Percentiles rank a stretch among this genome's conserved stretches.
phyloP scores from a whole-genome alignment of 1,140 invertebrate genomes.

The Macrobrachium rosenbergii region DNA sequence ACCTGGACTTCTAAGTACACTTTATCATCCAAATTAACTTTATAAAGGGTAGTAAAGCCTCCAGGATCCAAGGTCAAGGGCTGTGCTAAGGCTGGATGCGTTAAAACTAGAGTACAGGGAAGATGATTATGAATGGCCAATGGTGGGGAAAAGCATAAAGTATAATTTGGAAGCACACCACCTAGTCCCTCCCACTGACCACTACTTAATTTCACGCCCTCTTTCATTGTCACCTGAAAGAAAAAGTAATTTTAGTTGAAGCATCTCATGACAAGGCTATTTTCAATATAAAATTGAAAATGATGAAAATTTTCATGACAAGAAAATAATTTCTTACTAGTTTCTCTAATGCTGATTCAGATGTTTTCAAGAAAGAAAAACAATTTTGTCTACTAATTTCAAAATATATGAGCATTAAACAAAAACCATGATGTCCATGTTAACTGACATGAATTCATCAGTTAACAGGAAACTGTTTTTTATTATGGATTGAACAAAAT shows the following conservation, averaged over 20 bases:
- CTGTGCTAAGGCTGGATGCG: conserved; percentile 73
- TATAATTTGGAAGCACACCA: conserved; percentile 79
- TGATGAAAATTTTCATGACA: too few relatives aligned
- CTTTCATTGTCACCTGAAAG: conserved; percentile 71
- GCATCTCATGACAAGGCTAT: not conserved
- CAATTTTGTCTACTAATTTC: too few relatives aligned
- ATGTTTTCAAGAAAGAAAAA: too few relatives aligned
- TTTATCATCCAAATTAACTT: conserved; percentile 75
- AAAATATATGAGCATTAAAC: too few relatives aligned
- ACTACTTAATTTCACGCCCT: conserved; percentile 70
- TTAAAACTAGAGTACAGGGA: conserved; percentile 78
- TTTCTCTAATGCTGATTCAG: too few relatives aligned
- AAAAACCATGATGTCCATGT: too few relatives aligned
- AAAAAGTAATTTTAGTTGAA: not conserved
- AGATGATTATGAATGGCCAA: conserved; percentile 83
- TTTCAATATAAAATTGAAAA: not conserved
- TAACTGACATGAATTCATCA: too few relatives aligned
- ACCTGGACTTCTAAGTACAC: conserved; percentile 78
- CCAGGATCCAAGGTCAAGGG: conserved; percentile 79
- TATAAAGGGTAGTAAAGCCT: conserved; percentile 79
- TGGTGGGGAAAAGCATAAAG: conserved; percentile 80
- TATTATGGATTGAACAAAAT: too few relatives aligned
- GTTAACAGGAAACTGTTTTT: too few relatives aligned
- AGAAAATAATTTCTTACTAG: too few relatives aligned
- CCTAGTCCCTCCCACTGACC: conserved; percentile 67